A percentile compares a stretch with the other conserved stretches of the same genome.
Conservation (phyloP, 2,888 invertebrate genomes). For the Hirtodrosophila histrioides region DNA sequence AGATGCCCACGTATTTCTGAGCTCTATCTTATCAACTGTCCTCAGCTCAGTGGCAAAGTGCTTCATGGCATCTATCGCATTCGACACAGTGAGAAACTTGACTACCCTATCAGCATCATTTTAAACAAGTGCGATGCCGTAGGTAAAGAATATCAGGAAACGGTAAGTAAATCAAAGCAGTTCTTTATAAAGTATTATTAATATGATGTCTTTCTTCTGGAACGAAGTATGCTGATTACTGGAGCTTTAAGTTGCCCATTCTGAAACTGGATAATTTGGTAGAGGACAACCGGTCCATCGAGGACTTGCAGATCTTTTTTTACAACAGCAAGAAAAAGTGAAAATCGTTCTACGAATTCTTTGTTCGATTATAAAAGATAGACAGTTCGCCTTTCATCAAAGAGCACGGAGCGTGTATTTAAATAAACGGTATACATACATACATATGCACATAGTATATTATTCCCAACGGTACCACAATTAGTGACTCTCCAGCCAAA, state of each 20-base stretch:
- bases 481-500: conserved; percentile 5
- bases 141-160: conserved; percentile 21
- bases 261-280: conserved; percentile 34
- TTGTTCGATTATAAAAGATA: too few species aligned
- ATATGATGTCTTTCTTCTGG: not conserved
- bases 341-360: too few species aligned
- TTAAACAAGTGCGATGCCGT: conserved; percentile 31
- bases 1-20: conserved; percentile 29
- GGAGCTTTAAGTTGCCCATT: conserved; percentile 23
- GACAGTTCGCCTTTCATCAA: not conserved
- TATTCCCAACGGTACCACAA: conserved; percentile 9
- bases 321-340: conserved; percentile 13
- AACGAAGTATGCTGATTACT: conserved; percentile 31
- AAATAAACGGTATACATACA: conserved; percentile 5
- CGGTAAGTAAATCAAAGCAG: conserved; percentile 24
- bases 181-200: not conserved
- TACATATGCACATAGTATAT: too few species aligned
- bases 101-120: conserved; percentile 40
- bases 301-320: conserved; percentile 52
- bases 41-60: conserved; percentile 35
- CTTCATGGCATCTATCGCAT: conserved; percentile 36
- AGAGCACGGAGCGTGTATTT: conserved; percentile 9
- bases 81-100: conserved; percentile 21
- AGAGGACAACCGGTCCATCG: conserved; percentile 17
- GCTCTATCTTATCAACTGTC: conserved; percentile 48